Percentiles rank a stretch among this genome's conserved stretches.
Evolutionary conservation across 2,113 vertebrate genomes (phyloP).

Genomic region (Peromyscus polionotus): DNA sequence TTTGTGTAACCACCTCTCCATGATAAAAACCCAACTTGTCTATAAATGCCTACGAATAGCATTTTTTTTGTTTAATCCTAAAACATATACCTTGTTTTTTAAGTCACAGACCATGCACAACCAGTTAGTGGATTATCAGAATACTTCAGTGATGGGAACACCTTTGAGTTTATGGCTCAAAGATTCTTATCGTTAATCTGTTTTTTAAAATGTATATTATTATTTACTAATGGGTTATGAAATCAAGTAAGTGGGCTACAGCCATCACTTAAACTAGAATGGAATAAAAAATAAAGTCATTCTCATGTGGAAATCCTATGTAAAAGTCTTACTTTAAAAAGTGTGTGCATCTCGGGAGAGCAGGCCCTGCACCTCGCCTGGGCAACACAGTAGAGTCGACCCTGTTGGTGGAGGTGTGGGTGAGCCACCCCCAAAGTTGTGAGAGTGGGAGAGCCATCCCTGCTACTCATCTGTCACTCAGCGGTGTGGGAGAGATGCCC

Average conservation of each 20-base stretch:
- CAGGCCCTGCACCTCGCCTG: not conserved
- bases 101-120: not conserved
- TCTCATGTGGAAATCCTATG: constrained; percentile 32
- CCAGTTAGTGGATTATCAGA: not conserved
- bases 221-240: constrained; percentile 53
- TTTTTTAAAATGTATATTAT: constrained; percentile 39
- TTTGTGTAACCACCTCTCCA: constrained; percentile 13
- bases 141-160: constrained; percentile 29
- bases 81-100: constrained; percentile 34
- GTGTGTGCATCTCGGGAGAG: not conserved
- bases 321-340: not conserved
- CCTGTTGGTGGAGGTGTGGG: not conserved
- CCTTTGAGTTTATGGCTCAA: constrained; percentile 35
- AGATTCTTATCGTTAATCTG: constrained; percentile 10
- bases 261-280: constrained; percentile 44
- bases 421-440: not conserved
- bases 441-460: not conserved
- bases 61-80: constrained; percentile 47
- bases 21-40: constrained; percentile 4
- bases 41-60: not conserved
- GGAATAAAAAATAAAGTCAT: constrained; percentile 2
- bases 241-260: constrained; percentile 30
- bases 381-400: not conserved
- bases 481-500: not conserved
- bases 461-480: not conserved